phyloP scores from a whole-genome alignment of 2,797 vertebrate species.

The Sebastes reedi region DNA sequence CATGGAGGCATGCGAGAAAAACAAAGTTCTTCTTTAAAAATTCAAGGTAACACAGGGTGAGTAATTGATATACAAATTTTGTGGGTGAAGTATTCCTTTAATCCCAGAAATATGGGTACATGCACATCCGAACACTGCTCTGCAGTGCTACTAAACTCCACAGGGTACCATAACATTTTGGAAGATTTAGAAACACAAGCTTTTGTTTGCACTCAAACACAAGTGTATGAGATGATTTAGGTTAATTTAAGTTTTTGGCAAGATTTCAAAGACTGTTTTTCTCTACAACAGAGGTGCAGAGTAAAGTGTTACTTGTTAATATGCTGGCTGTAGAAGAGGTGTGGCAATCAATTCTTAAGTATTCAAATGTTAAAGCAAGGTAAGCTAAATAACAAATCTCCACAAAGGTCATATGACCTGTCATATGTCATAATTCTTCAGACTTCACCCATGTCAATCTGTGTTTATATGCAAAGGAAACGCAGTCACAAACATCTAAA shows the following conservation, averaged over 20 bases:
- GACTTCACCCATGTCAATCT: neutral
- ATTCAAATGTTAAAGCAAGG: neutral
- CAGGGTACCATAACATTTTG: neutral
- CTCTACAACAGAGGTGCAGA: neutral
- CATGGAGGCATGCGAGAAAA: no score
- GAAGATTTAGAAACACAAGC: neutral
- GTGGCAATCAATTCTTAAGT: neutral
- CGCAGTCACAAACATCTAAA: neutral
- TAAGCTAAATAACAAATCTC: neutral
- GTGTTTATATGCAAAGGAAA: neutral
- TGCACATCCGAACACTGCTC: neutral
- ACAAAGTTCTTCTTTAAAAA: no score
- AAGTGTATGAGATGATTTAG: neutral
- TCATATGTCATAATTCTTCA: neutral
- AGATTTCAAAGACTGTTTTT: neutral
- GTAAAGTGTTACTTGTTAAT: neutral
- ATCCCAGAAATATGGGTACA: neutral
- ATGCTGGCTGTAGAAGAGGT: neutral
- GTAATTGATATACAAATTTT: no score
- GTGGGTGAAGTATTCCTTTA: no score
- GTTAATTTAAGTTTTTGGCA: neutral
- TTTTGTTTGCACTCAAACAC: neutral
- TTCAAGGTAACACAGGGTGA: no score
- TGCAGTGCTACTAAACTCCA: neutral
- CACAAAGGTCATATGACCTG: neutral